Percentiles rank a stretch among this genome's conserved stretches.
Evolutionary conservation across 2,888 invertebrate genomes (phyloP).

Genomic region (Deilephila porcellus): DNA sequence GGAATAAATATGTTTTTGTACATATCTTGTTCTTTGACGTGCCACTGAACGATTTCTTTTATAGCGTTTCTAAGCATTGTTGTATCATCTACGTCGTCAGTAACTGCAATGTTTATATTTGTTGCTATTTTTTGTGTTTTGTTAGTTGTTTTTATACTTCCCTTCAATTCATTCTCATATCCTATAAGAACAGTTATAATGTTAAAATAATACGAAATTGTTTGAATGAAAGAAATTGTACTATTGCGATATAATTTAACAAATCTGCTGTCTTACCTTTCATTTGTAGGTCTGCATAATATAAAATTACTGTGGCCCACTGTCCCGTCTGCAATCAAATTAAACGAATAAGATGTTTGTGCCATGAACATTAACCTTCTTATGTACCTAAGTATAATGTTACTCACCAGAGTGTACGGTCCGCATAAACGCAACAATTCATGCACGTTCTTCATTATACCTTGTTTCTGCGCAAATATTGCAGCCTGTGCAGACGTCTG

Average conservation of each 20-base stretch:
- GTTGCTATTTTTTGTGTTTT: neutral
- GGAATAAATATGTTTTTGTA: neutral
- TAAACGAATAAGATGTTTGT: no score
- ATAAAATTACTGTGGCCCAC: constrained; percentile 30
- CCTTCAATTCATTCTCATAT: neutral
- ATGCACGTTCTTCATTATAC: constrained; percentile 49
- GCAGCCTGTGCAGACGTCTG: constrained; percentile 49
- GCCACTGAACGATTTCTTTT: constrained; percentile 56
- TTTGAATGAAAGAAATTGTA: no score
- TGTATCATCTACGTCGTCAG: constrained; percentile 46
- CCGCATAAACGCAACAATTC: constrained; percentile 55
- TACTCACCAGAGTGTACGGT: constrained; percentile 56
- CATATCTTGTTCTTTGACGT: constrained; percentile 40
- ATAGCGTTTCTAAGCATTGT: constrained; percentile 59
- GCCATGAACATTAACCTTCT: no score
- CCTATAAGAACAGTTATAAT: neutral
- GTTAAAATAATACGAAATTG: no score
- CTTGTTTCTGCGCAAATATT: constrained; percentile 41
- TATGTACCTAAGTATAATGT: neutral
- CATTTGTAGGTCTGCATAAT: constrained; percentile 15
- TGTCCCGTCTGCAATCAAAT: constrained; percentile 27
- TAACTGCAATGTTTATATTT: constrained; percentile 35
- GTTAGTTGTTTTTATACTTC: neutral
- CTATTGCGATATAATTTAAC: no score
- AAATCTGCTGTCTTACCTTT: constrained; percentile 19